Evolutionary conservation across 2,797 vertebrate species (phyloP).

Genomic region (Amazona finschi): DNA sequence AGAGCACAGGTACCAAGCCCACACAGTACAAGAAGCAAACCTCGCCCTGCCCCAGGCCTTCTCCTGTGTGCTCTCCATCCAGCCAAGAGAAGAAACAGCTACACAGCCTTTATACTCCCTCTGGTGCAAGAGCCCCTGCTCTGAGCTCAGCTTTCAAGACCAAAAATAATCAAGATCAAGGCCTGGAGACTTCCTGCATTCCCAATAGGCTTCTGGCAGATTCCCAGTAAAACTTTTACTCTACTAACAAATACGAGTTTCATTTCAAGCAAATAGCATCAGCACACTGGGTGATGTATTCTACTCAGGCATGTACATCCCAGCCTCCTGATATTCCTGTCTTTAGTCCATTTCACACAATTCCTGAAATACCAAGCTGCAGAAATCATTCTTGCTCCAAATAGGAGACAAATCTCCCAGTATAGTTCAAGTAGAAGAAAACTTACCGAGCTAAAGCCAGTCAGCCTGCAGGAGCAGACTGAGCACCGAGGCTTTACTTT

Average conservation of each 20-base stretch:
- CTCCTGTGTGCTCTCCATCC: neutral
- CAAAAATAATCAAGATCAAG: neutral
- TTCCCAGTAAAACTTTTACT: neutral
- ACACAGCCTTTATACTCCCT: neutral
- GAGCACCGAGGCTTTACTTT: neutral
- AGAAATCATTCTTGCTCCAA: neutral
- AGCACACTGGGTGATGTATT: neutral
- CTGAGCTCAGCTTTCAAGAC: neutral
- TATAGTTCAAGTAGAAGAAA: neutral
- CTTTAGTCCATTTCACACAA: neutral
- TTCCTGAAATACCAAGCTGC: slow-evolving; percentile 19
- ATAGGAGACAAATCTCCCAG: neutral
- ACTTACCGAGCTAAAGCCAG: neutral
- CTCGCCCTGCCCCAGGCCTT: neutral
- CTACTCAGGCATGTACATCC: neutral
- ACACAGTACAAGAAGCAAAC: neutral
- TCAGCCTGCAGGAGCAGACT: neutral
- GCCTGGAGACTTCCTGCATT: neutral
- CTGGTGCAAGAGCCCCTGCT: neutral
- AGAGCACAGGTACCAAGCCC: neutral
- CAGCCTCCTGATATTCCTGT: neutral
- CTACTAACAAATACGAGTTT: neutral
- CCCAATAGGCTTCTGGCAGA: neutral
- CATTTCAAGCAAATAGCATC: neutral
- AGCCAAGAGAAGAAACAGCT: neutral